Base-by-base conservation (phyloP, 2,888 invertebrate genomes). In the Macropis europaea region DNA sequence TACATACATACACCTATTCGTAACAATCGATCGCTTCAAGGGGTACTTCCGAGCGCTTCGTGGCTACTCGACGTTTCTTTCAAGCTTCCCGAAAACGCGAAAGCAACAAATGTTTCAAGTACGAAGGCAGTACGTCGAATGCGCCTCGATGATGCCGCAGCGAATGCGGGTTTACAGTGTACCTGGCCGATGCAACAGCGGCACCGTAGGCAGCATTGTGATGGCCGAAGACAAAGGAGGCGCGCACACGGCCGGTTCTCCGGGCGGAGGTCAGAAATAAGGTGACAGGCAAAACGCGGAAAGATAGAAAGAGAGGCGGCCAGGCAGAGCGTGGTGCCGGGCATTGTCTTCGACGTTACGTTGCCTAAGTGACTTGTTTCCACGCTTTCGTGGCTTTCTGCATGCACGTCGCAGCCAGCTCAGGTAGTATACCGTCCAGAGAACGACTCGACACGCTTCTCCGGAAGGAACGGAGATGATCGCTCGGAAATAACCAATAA, bases 381-480 rank as follows among this genome's bases (percentile, higher is more conserved):
- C 89, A 90, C 90, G 89, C 90, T 90, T 90, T 90, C 90, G 83
- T 90, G 86, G 87, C 84, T 89, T 82, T 85, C 85, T 80, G 70
- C 72, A 45, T 57, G 47, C 24, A 24, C 47, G 42, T 43, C 5
- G 61, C 15, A 30, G 7, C 22, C 40, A 15, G 13, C 34, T 38
- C 24, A 48, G 38, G 43, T 54, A 52, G 47, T 57, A 7, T 9
- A 26, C 36, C 3, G 7, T 9, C 17, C 38, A 17, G 26, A 7
- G 53, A 47, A 53, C 40, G 32, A 19, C 6, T 5, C 19, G 6
- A 9, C 6, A n/a, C 11, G 7, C 17, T 15, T 52, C 28, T 7
- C 0, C 24, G 4, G 11, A 19, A 24, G 3, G n/a, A n/a, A n/a
- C n/a, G n/a, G 3, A 9, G 24, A 17, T 13, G 36, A 45, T 28